These are phyloP conservation scores for Phalacrocorax aristotelis DNA, from an alignment of 2,113 vertebrate genomes.

Conservation along the genomic window DNA sequence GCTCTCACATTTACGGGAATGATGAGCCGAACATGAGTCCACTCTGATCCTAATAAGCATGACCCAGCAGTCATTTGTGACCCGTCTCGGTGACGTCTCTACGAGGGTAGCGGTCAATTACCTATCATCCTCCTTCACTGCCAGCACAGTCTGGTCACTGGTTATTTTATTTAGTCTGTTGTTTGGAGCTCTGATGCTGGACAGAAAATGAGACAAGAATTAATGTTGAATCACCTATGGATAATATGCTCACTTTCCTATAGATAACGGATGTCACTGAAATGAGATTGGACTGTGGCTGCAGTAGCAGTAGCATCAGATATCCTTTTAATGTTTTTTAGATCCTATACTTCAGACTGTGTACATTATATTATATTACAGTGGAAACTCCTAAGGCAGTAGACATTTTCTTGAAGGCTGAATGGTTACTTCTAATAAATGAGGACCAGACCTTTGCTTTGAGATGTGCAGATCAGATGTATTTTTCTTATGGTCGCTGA, in stretches of 20 bases:
- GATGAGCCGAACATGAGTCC: neutral
- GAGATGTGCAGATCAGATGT: neutral
- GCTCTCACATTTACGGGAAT: neutral
- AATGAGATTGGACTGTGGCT: neutral
- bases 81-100: neutral
- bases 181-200: neutral
- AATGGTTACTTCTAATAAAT: neutral
- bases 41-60: neutral
- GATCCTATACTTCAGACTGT: neutral
- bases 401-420: neutral
- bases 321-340: neutral
- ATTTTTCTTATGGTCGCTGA: neutral
- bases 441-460: neutral
- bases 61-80: neutral
- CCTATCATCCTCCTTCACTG: neutral
- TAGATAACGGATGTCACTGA: neutral
- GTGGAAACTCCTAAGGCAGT: neutral
- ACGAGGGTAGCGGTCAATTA: neutral
- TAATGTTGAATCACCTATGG: neutral
- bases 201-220: neutral
- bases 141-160: neutral
- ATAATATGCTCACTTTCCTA: neutral
- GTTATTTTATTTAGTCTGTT: neutral
- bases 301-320: neutral
- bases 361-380: neutral